Conservation (phyloP, 2,113 vertebrate species). For the Xiphias gladius region DNA sequence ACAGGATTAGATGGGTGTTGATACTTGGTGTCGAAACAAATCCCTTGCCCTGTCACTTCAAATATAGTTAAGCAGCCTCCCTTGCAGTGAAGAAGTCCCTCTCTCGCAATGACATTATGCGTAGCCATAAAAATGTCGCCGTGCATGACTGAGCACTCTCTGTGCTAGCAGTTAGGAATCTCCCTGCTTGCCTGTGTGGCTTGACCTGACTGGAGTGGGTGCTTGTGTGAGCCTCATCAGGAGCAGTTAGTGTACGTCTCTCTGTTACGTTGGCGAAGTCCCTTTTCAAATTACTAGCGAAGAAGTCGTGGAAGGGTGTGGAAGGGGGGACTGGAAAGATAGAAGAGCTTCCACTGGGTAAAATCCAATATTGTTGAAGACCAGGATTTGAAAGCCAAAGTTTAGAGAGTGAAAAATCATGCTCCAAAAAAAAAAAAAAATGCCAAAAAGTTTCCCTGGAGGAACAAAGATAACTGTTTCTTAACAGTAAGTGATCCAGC, state of each 20-base stretch:
- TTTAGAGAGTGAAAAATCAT: background rate
- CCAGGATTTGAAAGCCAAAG: slow-evolving; percentile 6
- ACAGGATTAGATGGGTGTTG: slow-evolving; percentile 43
- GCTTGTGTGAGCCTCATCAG: slow-evolving; percentile 26
- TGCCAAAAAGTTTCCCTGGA: background rate
- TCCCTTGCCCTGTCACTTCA: slow-evolving; percentile 53
- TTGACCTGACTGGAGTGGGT: slow-evolving; percentile 26
- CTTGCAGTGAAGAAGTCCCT: slow-evolving; percentile 53
- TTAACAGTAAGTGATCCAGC: background rate
- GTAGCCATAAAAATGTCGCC: slow-evolving; percentile 71
- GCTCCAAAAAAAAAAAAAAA: too few species aligned
- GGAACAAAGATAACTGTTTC: background rate
- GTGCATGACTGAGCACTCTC: slow-evolving; percentile 61
- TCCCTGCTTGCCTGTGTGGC: slow-evolving; percentile 50
- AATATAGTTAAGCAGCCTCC: slow-evolving; percentile 39
- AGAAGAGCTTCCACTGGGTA: background rate
- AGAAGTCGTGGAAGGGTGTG: slow-evolving; percentile 41
- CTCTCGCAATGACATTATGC: slow-evolving; percentile 60
- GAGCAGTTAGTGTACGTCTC: background rate
- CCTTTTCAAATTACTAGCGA: slow-evolving; percentile 17
- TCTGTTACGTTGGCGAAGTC: slow-evolving; percentile 25
- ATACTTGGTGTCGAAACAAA: slow-evolving; percentile 57
- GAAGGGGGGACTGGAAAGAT: slow-evolving; percentile 10
- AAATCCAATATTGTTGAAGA: slow-evolving; percentile 7
- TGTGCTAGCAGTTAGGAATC: slow-evolving; percentile 47